Base-by-base conservation (phyloP, 2,797 vertebrate genomes). In the Adrianichthys oophorus region DNA sequence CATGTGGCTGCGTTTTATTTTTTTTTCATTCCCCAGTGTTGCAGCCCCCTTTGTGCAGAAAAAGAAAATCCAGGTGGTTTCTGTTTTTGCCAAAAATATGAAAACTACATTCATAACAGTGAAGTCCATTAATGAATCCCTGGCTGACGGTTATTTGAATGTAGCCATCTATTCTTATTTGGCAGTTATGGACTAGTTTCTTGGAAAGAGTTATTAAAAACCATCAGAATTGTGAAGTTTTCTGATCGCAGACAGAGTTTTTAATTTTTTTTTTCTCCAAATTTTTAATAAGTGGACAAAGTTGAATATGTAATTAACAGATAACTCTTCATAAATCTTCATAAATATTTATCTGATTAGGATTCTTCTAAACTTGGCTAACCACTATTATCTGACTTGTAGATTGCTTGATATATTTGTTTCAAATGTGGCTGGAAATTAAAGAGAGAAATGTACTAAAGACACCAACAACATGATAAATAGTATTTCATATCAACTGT, bases 41-140 rank as follows among this genome's bases (percentile, higher is more conserved):
- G 52, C 51, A 65, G 62, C 73, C 62, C 70, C 68, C 77, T 79
- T 70, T 78, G 64, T 74, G 76, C 60, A 82, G 76, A 71, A 76
- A 63, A 47, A 76, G n/a, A 84, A 85, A 84, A 85, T 12, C 82
- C 85, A 86, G 84, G 80, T 86, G 85, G 73, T 59, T 48, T 64
- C 66, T 85, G 75, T 87, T 85, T 86, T 83, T 87, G 85, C 84
- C 79, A 82, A 56, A 29, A 47, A 40, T 47, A 51, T 49, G 54
- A 78, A 43, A 40, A 69, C 48, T 59, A 71, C 59, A 55, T 56
- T 68, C 58, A 63, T 52, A 68, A 69, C 53, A 73, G 65, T 48
- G 54, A 74, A 66, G 50, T 62, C 68, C 57, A 75, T 72, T 59
- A 57, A 56, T 81, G 68, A 81, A 66, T 53, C 52, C 65, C 76